Evolutionary conservation across 30 jellyfish, hydroid and myxozoan genomes (phyloP).

Genomic region (Aurelia sp.): DNA sequence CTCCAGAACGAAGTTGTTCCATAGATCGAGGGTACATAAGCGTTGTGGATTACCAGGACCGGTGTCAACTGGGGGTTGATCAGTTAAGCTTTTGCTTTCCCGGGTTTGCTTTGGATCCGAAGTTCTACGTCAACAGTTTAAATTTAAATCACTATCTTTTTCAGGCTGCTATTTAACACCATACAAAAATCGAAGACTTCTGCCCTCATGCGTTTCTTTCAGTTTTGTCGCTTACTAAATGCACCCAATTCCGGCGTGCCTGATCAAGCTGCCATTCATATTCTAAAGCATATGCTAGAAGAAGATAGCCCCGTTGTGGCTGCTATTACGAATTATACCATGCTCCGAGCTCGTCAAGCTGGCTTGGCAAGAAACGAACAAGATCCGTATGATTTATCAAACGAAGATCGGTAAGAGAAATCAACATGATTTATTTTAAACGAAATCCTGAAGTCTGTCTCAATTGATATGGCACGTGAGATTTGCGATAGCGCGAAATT

Average conservation of each 20-base stretch:
- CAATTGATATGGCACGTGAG: too few relatives aligned
- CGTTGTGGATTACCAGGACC: too few relatives aligned
- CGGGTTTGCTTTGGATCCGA: too few relatives aligned
- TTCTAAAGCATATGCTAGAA: constrained; percentile 10
- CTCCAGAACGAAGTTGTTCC: too few relatives aligned
- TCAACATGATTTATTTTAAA: too few relatives aligned
- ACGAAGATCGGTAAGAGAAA: constrained; percentile 46
- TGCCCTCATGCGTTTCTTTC: neutral
- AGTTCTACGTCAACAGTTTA: too few relatives aligned
- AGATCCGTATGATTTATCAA: constrained; percentile 37
- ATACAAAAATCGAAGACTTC: neutral
- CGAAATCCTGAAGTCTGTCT: too few relatives aligned
- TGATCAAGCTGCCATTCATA: neutral
- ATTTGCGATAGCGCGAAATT: too few relatives aligned
- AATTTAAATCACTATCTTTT: too few relatives aligned
- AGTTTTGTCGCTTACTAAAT: constrained; percentile 26
- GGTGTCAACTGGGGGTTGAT: too few relatives aligned
- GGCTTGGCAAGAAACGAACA: constrained; percentile 19
- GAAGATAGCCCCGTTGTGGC: neutral
- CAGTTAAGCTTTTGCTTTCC: too few relatives aligned
- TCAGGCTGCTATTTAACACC: neutral
- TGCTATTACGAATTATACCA: constrained; percentile 22
- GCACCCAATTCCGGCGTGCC: constrained; percentile 5
- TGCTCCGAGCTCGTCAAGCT: constrained; percentile 33
- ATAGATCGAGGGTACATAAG: too few relatives aligned